A percentile compares a stretch with the other conserved stretches of the same genome.
These are phyloP conservation scores for Prochilodus magdalenae DNA, from an alignment of 2,113 vertebrate genomes.

Conservation along the genomic window DNA sequence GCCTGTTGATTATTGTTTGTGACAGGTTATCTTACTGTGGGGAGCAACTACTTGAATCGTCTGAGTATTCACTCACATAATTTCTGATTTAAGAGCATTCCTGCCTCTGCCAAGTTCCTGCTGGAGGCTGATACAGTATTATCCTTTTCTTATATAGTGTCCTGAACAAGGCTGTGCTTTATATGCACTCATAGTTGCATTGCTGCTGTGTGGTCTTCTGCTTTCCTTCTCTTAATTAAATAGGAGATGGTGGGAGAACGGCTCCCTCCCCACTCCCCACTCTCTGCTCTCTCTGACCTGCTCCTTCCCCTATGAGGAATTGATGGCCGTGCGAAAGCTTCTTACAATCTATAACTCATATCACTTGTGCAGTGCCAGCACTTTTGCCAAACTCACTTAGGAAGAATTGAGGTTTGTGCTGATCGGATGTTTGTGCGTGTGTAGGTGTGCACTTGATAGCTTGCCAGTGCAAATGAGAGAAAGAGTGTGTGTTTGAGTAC, in stretches of 20 bases:
- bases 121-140: background rate
- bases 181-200: constrained; percentile 45
- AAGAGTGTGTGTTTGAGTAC: constrained; percentile 32
- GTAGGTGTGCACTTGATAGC: constrained; percentile 1
- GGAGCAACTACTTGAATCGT: background rate
- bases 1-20: background rate
- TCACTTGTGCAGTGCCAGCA: constrained; percentile 61
- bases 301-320: constrained; percentile 39
- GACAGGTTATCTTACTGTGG: background rate
- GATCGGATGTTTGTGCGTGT: constrained; percentile 42
- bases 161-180: constrained; percentile 7
- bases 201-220: constrained; percentile 41
- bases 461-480: background rate
- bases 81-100: background rate
- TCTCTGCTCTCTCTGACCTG: constrained; percentile 26
- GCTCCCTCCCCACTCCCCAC: constrained; percentile 21
- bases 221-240: constrained; percentile 54
- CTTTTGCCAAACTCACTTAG: constrained; percentile 59
- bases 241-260: constrained; percentile 40
- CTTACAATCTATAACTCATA: constrained; percentile 59
- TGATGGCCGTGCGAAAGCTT: constrained; percentile 48
- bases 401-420: constrained; percentile 42
- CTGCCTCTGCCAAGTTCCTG: background rate
- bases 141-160: background rate
- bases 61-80: background rate